phyloP scores from a whole-genome alignment of 2,113 vertebrate genomes.

The Microtus pennsylvanicus region DNA sequence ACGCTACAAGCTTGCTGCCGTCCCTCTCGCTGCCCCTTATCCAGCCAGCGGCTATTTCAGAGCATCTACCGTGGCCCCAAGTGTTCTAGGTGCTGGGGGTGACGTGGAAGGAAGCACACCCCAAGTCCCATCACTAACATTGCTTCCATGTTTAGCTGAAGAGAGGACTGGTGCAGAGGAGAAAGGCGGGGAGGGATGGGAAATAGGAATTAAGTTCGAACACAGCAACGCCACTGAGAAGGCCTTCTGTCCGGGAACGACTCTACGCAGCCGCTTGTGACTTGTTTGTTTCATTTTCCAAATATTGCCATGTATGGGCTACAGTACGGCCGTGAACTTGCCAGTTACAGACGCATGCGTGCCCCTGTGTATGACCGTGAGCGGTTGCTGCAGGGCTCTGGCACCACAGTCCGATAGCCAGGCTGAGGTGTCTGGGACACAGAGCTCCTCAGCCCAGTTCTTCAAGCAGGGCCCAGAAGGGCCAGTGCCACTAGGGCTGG shows the following conservation, averaged over 20 bases:
- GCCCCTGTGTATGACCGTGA: not conserved
- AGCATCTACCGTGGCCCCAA: not conserved
- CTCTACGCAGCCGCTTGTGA: not conserved
- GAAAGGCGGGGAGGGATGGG: not conserved
- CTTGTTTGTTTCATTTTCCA: not conserved
- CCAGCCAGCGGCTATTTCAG: not conserved
- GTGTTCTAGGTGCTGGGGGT: not conserved
- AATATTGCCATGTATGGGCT: not conserved
- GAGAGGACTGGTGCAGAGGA: not conserved
- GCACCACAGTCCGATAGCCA: not conserved
- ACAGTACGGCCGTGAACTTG: not conserved
- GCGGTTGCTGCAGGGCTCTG: not conserved
- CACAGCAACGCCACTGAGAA: not conserved
- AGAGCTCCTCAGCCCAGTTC: not conserved
- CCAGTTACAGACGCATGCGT: not conserved
- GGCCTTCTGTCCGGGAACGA: not conserved
- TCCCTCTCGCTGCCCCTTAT: not conserved
- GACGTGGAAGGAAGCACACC: not conserved
- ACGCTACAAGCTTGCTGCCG: not conserved
- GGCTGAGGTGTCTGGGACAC: not conserved
- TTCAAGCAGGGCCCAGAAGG: slow-evolving; percentile 31
- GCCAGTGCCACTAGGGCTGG: slow-evolving; percentile 20
- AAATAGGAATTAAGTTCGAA: not conserved
- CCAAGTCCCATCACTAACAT: not conserved
- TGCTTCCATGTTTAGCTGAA: not conserved